phyloP scores from a whole-genome alignment of 2,113 vertebrate species.

The Nycticebus coucang region DNA sequence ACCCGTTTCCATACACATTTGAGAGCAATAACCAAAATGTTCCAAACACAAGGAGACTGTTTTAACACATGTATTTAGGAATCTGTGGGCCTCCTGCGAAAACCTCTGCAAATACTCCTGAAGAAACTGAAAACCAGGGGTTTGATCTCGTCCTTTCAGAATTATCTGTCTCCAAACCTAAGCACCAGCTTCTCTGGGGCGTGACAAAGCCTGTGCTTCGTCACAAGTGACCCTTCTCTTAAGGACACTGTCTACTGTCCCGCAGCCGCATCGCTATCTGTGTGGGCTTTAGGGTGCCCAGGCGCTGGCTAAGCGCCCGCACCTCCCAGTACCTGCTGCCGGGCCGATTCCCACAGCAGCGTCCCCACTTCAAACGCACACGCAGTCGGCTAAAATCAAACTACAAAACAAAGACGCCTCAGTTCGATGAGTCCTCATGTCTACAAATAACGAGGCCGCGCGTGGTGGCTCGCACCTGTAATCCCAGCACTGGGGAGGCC shows the following conservation, averaged over 20 bases:
- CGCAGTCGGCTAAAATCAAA: rapidly evolving
- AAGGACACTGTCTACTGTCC: neutral
- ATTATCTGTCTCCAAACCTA: neutral
- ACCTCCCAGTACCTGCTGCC: neutral
- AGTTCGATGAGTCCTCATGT: neutral
- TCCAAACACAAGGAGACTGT: neutral
- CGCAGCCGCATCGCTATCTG: neutral
- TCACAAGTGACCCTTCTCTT: neutral
- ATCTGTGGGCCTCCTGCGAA: neutral
- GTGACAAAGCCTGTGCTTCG: neutral
- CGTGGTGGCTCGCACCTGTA: too few relatives aligned
- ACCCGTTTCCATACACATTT: neutral
- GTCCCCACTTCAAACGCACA: neutral
- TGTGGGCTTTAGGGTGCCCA: too few relatives aligned
- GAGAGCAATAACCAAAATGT: neutral
- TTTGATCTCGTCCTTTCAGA: rapidly evolving
- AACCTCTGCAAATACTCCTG: neutral
- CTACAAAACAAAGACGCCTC: neutral
- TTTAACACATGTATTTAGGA: neutral
- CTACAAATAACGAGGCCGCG: too few relatives aligned
- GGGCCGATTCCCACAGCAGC: neutral
- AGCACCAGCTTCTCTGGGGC: neutral
- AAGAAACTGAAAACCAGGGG: neutral
- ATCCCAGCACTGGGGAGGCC: too few relatives aligned
- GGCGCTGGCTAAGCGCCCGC: too few relatives aligned